phyloP scores from a whole-genome alignment of 1,140 invertebrate genomes.

The Aethina tumida region DNA sequence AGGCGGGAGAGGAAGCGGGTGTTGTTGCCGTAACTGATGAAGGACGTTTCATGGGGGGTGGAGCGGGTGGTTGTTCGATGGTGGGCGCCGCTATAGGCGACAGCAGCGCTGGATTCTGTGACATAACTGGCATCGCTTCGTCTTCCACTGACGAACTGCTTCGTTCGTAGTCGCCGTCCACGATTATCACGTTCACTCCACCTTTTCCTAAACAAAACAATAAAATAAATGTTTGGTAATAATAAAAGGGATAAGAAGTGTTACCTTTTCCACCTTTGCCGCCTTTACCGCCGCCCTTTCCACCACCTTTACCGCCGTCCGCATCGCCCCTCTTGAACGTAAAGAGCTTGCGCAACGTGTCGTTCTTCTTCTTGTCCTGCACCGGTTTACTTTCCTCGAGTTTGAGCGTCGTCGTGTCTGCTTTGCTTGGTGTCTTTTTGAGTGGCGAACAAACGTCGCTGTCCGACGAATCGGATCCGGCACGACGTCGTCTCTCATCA shows the following conservation, averaged over 20 bases:
- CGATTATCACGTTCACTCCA: conserved; percentile 32
- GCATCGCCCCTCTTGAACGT: conserved; percentile 36
- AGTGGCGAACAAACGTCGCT: conserved; percentile 9
- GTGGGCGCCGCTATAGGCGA: conserved; percentile 25
- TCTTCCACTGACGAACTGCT: conserved; percentile 34
- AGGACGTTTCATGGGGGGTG: conserved; percentile 6
- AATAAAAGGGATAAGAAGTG: conserved; percentile 11
- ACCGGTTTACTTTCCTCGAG: conserved; percentile 43
- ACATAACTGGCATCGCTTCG: conserved; percentile 26
- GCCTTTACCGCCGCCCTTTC: conserved; percentile 46
- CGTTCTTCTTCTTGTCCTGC: conserved; percentile 61
- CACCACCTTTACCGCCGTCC: conserved; percentile 39
- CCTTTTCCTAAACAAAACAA: conserved; percentile 20
- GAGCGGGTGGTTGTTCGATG: conserved; percentile 7
- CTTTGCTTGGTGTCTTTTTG: conserved; percentile 10
- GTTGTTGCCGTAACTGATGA: conserved; percentile 1
- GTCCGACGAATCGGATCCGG: no score
- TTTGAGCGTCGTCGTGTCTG: conserved; percentile 22
- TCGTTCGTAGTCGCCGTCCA: conserved; percentile 31
- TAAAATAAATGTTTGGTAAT: background rate
- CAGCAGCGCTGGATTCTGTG: conserved; percentile 17
- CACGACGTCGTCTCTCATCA: no score
- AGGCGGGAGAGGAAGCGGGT: background rate
- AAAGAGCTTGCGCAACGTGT: conserved; percentile 56
- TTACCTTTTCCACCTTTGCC: conserved; percentile 44